These are phyloP conservation scores for Phalangium opilio DNA, from an alignment of 2,888 invertebrate genomes.

Conservation along the genomic window DNA sequence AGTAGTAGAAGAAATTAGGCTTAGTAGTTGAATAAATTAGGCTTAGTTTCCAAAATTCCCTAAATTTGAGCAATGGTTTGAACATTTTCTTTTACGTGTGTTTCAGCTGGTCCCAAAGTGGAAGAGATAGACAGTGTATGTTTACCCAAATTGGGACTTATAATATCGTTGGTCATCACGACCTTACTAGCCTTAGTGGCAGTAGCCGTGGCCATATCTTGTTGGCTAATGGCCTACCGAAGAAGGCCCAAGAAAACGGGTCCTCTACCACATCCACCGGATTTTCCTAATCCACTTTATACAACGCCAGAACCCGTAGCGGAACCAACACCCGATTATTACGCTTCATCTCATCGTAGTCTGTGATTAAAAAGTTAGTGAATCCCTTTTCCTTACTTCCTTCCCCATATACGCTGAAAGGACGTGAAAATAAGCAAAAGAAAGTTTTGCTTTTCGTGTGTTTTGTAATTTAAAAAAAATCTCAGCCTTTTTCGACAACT, in stretches of 20 bases:
- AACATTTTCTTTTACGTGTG: constrained; percentile 9
- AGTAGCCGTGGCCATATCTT: constrained; percentile 83
- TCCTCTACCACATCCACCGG: constrained; percentile 82
- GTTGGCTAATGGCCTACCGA: constrained; percentile 87
- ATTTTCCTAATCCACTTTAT: constrained; percentile 87
- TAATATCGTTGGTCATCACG: constrained; percentile 79
- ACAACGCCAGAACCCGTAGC: constrained; percentile 62
- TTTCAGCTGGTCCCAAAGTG: constrained; percentile 37
- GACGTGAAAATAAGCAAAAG: too few species aligned
- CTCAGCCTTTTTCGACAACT: too few species aligned
- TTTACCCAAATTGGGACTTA: constrained; percentile 81
- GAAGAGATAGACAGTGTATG: constrained; percentile 64
- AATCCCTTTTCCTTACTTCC: too few species aligned
- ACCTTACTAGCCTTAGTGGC: constrained; percentile 79
- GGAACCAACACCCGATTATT: constrained; percentile 67
- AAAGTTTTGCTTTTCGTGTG: too few species aligned
- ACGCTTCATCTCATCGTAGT: constrained; percentile 23
- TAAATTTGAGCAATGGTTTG: too few species aligned
- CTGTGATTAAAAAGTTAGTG: constrained; percentile 7
- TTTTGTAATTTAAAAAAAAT: too few species aligned
- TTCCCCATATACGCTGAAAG: too few species aligned
- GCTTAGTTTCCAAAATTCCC: too few species aligned
- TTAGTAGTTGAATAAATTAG: too few species aligned
- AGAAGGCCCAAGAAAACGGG: constrained; percentile 72
- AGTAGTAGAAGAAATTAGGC: too few species aligned